Base-by-base conservation (phyloP, 2,888 invertebrate genomes). In the Lamproptera curius region DNA sequence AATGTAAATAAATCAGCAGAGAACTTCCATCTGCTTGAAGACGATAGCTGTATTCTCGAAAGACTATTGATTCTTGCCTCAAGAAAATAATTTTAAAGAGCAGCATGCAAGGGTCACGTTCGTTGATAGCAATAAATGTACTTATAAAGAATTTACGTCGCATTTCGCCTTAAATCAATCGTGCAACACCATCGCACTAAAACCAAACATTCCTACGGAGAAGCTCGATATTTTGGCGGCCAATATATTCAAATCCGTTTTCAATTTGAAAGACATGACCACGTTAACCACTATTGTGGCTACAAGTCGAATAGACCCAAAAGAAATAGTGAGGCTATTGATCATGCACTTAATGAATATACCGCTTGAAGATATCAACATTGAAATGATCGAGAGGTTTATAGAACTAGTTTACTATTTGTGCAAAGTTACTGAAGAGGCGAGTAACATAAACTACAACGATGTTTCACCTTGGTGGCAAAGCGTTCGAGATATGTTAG, bases 401-500 rank as follows among this genome's bases (percentile, higher is more conserved):
- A 91, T 92, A 28, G 85, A 89, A 46, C 82, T 94, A 50, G 71
- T 95, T 42, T 89, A 90, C 51, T 88, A 90, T 15, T 80, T 95
- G 46, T 93, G 93, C 56, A 89, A 89, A 57, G 82, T 91, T 41
- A 89, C 90, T 37, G 89, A 91, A 10, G 90, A 91, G 47, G 89
- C 91, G 33, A 87, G 90, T 3, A 76, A 87, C 16, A 90, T 90
- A 15, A 91, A 91, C 45, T 92, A 93, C 57, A 93, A 93, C 65
- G 90, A 91, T 53, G 88, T 91, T 15, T 95, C 94, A 0, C 82
- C 89, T 0, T 97, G 96, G 94, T 97, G 97, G 97, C 91, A 92
- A 62, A 88, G 89, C 46, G 90, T 96, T 36, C 89, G 96, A 17
- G 91, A 91, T 55, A 83, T 92, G 50, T 84, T 97, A 51, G 89